Evolutionary conservation across 2,797 vertebrate species (phyloP), one percentile per base, ranked within the genome.

Genomic region (Syncerus caffer): DNA sequence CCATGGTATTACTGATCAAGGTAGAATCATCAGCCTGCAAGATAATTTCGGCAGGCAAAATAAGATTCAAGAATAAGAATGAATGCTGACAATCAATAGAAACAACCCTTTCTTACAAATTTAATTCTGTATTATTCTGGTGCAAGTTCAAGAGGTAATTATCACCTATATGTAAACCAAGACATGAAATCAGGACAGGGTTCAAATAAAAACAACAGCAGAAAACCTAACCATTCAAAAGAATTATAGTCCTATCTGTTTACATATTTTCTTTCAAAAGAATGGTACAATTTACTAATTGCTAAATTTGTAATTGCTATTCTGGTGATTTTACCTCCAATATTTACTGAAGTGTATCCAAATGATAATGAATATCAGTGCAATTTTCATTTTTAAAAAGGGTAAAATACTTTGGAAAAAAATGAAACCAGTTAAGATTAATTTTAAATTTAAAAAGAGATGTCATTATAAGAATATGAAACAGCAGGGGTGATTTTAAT

Each of bases 281-380:
- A 96, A 89, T 90, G 27, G 16, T 50, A 94, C 14, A 90, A 93
- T 93, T 97, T 93, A 90, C 84, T 97, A 97, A 95, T 96, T 90
- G 67, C 76, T 92, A 62, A 96, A 96, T 96, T 93, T 74, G 79
- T 96, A 97, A 96, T 96, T 96, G 51, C 27, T 85, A 38, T 62
- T 96, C 85, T 96, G 92, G 58, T 85, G 64, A 51, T 96, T 96
- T 96, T 88, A 85, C 55, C 95, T 82, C 64, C 71, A 93, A 95
- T 93, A 96, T 97, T 98, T 97, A 96, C 92, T 85, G n/a, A 96
- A 96, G 82, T 90, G 67, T 78, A 71, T 85, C 85, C 82, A 94
- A 97, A 78, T 90, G 95, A 85, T 50, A 83, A 95, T 78, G 84
- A 89, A 47, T 76, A 97, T 60, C 58, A 67, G 57, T 6, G 31